Evolutionary conservation across 1,140 invertebrate species (phyloP).

Genomic region (Ditylenchus dipsaci): DNA sequence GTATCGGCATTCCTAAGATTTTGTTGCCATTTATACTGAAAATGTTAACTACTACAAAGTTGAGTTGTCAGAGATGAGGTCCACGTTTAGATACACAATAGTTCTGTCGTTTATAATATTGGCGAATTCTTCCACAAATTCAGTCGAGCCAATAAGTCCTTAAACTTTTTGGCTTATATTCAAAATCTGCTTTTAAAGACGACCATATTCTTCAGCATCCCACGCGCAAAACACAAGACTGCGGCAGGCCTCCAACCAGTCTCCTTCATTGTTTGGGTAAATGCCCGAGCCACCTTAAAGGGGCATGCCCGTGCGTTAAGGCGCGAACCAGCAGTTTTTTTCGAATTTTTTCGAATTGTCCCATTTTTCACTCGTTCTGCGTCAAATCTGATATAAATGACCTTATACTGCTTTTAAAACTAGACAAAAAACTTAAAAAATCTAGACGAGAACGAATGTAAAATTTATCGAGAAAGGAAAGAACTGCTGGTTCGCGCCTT

Average conservation of each 20-base stretch:
- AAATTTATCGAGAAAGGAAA: too few relatives aligned
- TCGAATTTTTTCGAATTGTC: too few relatives aligned
- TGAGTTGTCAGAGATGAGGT: conserved; percentile 41
- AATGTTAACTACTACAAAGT: conserved; percentile 36
- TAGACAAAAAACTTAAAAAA: too few relatives aligned
- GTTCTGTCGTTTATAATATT: conserved; percentile 42
- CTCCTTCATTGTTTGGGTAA: conserved; percentile 58
- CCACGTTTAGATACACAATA: conserved; percentile 54
- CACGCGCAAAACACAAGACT: conserved; percentile 63
- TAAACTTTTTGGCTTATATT: background rate
- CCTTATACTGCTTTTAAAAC: too few relatives aligned
- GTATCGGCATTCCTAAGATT: conserved; percentile 42
- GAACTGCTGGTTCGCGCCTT: too few relatives aligned
- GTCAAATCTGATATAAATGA: too few relatives aligned
- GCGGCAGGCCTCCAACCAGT: conserved; percentile 60
- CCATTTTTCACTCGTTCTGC: too few relatives aligned
- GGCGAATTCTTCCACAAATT: conserved; percentile 53
- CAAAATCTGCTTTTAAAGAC: background rate
- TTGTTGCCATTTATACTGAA: background rate
- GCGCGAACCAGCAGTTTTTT: too few relatives aligned
- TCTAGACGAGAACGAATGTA: too few relatives aligned
- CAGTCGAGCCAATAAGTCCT: conserved; percentile 60
- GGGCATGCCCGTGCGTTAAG: too few relatives aligned
- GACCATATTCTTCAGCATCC: conserved; percentile 63
- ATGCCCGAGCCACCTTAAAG: too few relatives aligned